Percentiles rank a stretch among this genome's conserved stretches.
These are phyloP conservation scores for Vandiemenella viatica DNA, from an alignment of 2,888 invertebrate species.

Conservation along the genomic window DNA sequence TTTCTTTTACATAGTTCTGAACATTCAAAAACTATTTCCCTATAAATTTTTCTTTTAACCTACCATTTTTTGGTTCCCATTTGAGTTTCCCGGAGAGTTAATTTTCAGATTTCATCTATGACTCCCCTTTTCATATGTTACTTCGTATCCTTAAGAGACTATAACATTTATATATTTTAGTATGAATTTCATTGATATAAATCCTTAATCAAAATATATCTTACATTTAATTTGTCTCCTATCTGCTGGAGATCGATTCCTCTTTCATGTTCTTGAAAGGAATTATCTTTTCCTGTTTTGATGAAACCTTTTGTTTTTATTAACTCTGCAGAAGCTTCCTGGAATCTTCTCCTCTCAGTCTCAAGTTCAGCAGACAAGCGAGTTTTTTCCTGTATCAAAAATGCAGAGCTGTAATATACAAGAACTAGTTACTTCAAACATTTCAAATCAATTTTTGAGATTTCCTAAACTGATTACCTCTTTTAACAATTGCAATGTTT, in stretches of 20 bases:
- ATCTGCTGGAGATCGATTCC: slow-evolving; percentile 23
- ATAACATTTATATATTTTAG: too few species aligned
- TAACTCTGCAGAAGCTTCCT: slow-evolving; percentile 21
- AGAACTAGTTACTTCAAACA: neutral
- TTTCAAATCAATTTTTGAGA: neutral
- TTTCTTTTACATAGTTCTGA: too few species aligned
- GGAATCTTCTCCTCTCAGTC: slow-evolving; percentile 23
- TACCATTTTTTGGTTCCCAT: too few species aligned
- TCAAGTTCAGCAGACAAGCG: slow-evolving; percentile 33
- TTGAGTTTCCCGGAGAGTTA: too few species aligned
- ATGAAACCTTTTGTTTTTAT: slow-evolving; percentile 22
- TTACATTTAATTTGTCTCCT: slow-evolving; percentile 24
- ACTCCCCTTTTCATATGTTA: too few species aligned
- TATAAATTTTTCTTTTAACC: too few species aligned
- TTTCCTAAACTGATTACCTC: neutral
- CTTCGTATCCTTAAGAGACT: too few species aligned
- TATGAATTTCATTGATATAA: too few species aligned
- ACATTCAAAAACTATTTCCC: too few species aligned
- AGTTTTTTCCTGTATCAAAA: slow-evolving; percentile 29
- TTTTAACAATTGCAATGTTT: neutral
- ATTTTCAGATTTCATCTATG: too few species aligned
- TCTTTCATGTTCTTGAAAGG: slow-evolving; percentile 21
- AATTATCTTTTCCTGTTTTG: slow-evolving; percentile 21
- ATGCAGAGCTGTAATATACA: too few species aligned
- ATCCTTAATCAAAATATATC: too few species aligned